These are phyloP conservation scores for Tipula unca DNA, from an alignment of 2,888 invertebrate species.

Conservation along the genomic window DNA sequence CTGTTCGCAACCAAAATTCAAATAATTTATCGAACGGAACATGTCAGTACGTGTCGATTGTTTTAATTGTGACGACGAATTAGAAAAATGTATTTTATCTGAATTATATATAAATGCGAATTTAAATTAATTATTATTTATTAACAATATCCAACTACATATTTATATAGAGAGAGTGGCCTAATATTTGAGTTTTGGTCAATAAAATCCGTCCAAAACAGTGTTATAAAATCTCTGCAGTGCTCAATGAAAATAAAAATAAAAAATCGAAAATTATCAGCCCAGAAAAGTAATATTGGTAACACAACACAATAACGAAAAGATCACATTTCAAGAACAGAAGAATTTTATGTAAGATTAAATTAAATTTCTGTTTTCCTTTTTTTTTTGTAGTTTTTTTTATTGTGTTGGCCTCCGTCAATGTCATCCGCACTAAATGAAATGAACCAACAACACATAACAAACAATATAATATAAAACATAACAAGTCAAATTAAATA, in stretches of 20 bases:
- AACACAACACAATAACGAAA: neutral
- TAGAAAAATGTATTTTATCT: too few relatives aligned
- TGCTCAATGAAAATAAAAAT: neutral
- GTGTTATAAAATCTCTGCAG: neutral
- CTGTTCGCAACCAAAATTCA: neutral
- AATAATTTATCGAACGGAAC: neutral
- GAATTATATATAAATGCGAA: too few relatives aligned
- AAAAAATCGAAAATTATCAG: neutral
- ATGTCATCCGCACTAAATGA: conserved; percentile 10
- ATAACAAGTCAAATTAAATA: conserved; percentile 15
- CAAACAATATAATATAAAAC: conserved; percentile 15
- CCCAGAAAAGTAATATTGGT: neutral
- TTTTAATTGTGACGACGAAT: neutral
- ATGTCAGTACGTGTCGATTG: neutral
- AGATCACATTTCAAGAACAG: conserved; percentile 14
- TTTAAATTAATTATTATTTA: too few relatives aligned
- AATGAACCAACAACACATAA: conserved; percentile 8
- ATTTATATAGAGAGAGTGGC: too few relatives aligned
- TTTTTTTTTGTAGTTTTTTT: neutral
- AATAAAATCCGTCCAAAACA: neutral
- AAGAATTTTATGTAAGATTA: conserved; percentile 8
- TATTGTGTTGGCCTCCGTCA: conserved; percentile 18
- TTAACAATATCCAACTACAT: too few relatives aligned
- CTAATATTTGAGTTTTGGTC: neutral
- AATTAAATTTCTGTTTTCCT: neutral